Evolutionary conservation across 2,797 vertebrate species (phyloP), one percentile per base, ranked within the genome.

Genomic region (Buceros bicornis): DNA sequence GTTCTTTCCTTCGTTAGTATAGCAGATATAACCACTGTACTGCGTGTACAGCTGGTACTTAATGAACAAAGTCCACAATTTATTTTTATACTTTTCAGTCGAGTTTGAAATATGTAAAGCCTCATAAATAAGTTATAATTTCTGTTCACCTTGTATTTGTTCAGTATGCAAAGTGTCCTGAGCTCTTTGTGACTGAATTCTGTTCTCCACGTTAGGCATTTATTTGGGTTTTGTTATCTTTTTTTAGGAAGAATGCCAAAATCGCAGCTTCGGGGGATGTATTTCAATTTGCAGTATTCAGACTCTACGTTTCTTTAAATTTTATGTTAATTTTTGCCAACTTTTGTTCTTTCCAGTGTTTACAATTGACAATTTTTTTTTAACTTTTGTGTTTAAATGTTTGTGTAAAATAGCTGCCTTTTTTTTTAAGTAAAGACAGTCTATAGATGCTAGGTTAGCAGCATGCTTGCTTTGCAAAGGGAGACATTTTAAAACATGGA

Each of bases 401-500:
- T 97, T 83, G 73, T 98, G 98, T 96, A 98, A 98, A 98, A 98
- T 98, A 98, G 98, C 98, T 98, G 98, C 97, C 97, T 98, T 98
- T 97, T 21, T 6, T 95, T 31, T 31, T 53, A 94, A 25, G 61
- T n/a, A 25, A 83, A 95, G 90, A 89, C 96, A 90, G 85, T 96
- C 96, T 97, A 81, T 97, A 98, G 98, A 97, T 89, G 95, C 93
- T 98, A 98, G 98, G 97, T 97, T 96, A 98, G 97, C 97, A 98
- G 98, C 98, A 98, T 98, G 98, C 98, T 97, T 98, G 98, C 98
- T 98, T 98, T 98, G 98, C 97, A 97, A 97, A 98, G 98, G 98
- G 98, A 97, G 97, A 97, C 97, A 97, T 97, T 92, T 96, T 77
- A 71, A 97, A 96, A 94, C 90, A 74, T 86, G 95, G 93, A 97